Base-by-base conservation (phyloP, 92 coral and sea anemone species). In the Paramuricea clavata region DNA sequence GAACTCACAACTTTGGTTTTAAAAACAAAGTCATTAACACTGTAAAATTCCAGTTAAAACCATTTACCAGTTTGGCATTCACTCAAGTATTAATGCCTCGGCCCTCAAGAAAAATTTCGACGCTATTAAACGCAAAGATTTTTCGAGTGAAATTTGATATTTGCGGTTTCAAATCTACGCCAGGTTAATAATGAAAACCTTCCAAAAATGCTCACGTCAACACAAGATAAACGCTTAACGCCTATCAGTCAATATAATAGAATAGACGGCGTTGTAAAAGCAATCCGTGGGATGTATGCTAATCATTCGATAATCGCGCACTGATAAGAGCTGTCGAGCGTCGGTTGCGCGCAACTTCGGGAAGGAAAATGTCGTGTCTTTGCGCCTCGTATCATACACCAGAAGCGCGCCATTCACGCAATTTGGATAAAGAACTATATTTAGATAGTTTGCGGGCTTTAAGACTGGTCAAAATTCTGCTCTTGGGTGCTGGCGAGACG, bases 401-500 rank as follows among this genome's bases (percentile, higher is more conserved):
- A 2, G 84, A 79, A 39, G 73, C 72, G 36, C 52, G 84, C 0
- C 71, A 39, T 19, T 79, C 84, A 1, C 84, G 84, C 32, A 12
- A 93, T 89, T 91, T 97, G 78, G 99, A 97, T 87, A 97, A 92
- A 76, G 97, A 93, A 80, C 42, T 97, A 78, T 98, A 95, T 57
- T 91, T 88, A 75, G 99, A 97, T 70, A 92, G 95, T 79, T 92
- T 94, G 76, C 99, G 93, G 74, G 89, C 92, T 47, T 95, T 98
- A 44, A 86, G 99, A 5, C 97, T 93, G 49, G 98, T 97, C 21
- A 97, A 95, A 77, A 87, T 97, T 59, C 89, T 97, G 68, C 93
- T 97, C 74, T 91, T 97, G 17, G 99, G 99, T 12, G 99, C 99
- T 21, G 99, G 99, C 31, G 99, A 97, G 86, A 94, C 98, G 64